Evolutionary conservation across 2,797 vertebrate genomes (phyloP), one percentile per base, ranked within the genome.

Genomic region (Poeciliopsis presidionis): DNA sequence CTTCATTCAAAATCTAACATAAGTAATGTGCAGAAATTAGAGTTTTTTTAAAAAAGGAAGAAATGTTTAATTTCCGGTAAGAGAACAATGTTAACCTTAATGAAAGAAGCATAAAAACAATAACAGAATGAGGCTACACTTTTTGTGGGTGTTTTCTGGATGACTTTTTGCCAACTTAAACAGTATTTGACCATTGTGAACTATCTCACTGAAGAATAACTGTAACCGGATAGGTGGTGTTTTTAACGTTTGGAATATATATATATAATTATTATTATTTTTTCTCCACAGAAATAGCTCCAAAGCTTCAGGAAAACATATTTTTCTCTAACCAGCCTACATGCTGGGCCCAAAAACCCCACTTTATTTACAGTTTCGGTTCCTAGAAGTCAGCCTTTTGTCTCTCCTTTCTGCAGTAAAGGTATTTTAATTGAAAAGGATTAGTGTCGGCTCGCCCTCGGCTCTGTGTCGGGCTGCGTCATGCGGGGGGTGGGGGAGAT

Each of bases 361-460:
- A 1, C 18, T 33, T 63, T 79, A 46, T 79, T 55, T 33, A 18
- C 59, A 45, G 33, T 47, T 43, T 65, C 2, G 14, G 2, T 63
- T 63, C 16, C 30, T 36, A 16, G 33, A 63, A 63, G 16, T 30
- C 61, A 1, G 30, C 16, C 20, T 41, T 41, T 41, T 67, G 41
- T 28, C 16, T 73, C 30, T n/a, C 22, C 41, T 25, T 55, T 57
- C 43, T 73, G 72, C 71, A 14, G 39, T 0, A 5, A 72, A 70
- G 41, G 46, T 43, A 3, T 79, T 86, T 85, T 82, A 84, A 82
- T 82, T 85, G 81, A 77, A 80, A 67, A 55, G 83, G 81, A 85
- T 88, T 74, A 82, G 77, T 30, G 61, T 63, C 30, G 61, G 61
- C 33, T 63, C 61, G 16, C 61, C 61, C 61, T 63, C 16, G 8